Percentiles rank a stretch among this genome's conserved stretches.
Evolutionary conservation across 2,113 vertebrate genomes (phyloP).

Genomic region (Gavia stellata): DNA sequence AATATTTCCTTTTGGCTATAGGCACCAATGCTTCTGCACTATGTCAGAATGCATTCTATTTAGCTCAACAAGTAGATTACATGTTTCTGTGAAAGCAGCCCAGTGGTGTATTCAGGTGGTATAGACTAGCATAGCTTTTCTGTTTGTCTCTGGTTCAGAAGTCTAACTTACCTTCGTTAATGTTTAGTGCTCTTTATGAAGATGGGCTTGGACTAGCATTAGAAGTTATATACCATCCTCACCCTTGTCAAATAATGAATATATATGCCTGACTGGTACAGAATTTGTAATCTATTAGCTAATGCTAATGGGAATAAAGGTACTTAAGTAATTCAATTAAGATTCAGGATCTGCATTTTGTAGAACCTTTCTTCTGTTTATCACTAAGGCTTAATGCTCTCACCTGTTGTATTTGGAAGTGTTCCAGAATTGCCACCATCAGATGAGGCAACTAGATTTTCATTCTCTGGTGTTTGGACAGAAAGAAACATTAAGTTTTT

Average conservation of each 20-base stretch:
- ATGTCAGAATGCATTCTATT: background rate
- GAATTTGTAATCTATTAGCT: background rate
- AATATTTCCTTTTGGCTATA: background rate
- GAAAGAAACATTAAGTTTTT: background rate
- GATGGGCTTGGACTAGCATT: background rate
- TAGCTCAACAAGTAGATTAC: background rate
- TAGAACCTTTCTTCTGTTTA: background rate
- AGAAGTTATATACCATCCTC: background rate
- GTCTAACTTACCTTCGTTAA: background rate
- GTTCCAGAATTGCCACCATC: background rate
- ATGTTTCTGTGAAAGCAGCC: background rate
- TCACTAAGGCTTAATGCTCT: background rate
- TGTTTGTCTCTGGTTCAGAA: background rate
- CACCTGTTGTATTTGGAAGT: background rate
- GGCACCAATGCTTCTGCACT: background rate
- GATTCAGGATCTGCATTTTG: background rate
- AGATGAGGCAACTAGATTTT: background rate
- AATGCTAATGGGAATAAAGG: background rate
- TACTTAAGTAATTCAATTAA: background rate
- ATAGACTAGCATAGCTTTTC: background rate
- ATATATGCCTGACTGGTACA: background rate
- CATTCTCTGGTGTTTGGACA: background rate
- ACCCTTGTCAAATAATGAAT: background rate
- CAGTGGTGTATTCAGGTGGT: background rate
- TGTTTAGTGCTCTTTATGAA: background rate